These are phyloP conservation scores for Corynorhinus townsendii DNA, from an alignment of 2,113 vertebrate species.

Conservation along the genomic window DNA sequence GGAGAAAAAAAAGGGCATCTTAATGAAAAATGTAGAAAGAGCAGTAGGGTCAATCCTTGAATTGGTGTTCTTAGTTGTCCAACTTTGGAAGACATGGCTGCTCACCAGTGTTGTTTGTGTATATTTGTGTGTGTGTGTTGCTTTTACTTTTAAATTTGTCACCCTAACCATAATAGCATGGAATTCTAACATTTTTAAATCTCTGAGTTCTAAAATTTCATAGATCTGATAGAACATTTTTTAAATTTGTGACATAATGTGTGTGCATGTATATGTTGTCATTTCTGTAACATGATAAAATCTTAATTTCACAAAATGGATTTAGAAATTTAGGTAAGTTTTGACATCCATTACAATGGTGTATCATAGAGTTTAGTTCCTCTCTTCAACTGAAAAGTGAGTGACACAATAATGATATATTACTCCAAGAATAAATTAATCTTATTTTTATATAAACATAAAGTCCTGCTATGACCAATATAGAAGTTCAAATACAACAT, in stretches of 20 bases:
- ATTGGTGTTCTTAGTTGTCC: background rate
- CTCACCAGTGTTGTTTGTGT: background rate
- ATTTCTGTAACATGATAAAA: background rate
- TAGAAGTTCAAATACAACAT: background rate
- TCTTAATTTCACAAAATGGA: background rate
- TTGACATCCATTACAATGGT: background rate
- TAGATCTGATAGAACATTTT: background rate
- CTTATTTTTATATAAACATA: background rate
- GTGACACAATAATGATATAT: background rate
- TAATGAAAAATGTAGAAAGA: background rate
- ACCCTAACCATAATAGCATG: background rate
- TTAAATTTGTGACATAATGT: background rate
- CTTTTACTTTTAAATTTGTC: background rate
- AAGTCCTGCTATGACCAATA: background rate
- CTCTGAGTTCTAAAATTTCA: background rate
- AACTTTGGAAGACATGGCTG: background rate
- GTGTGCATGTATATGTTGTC: background rate
- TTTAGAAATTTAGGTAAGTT: background rate
- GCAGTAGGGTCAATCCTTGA: rapidly evolving
- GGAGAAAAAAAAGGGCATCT: background rate
- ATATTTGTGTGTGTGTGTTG: background rate
- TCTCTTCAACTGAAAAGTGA: background rate
- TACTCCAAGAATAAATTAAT: background rate
- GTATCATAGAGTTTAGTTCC: background rate
- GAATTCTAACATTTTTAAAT: background rate